phyloP scores from a whole-genome alignment of 2,888 invertebrate genomes.

The Tipula helvola region DNA sequence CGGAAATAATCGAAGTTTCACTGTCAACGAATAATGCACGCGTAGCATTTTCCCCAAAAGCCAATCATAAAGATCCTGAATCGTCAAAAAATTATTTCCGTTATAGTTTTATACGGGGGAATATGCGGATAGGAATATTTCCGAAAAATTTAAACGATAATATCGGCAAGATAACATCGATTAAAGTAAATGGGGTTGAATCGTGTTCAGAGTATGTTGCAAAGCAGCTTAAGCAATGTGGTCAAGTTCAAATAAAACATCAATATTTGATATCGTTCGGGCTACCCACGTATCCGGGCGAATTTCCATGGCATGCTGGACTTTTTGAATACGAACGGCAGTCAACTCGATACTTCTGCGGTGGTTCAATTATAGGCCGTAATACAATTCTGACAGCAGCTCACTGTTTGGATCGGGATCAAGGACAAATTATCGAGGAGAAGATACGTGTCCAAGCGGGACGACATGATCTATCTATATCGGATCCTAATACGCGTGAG shows the following conservation, averaged over 20 bases:
- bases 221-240: neutral
- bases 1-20: neutral
- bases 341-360: conserved; percentile 28
- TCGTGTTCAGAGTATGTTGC: neutral
- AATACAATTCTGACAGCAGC: conserved; percentile 26
- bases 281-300: neutral
- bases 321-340: neutral
- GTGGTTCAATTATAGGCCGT: conserved; percentile 32
- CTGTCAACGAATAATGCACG: neutral
- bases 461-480: conserved; percentile 30
- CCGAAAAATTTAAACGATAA: neutral
- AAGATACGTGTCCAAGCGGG: conserved; percentile 28
- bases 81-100: neutral
- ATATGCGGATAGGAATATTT: neutral
- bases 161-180: neutral
- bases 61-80: neutral
- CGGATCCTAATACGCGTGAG: conserved; percentile 27
- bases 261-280: neutral
- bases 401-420: conserved; percentile 26
- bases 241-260: neutral
- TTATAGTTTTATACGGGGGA: neutral
- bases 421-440: conserved; percentile 24
- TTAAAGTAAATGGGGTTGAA: neutral
- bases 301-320: neutral
- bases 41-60: neutral